Percentiles rank a stretch among this genome's conserved stretches.
These are phyloP conservation scores for Gallirallus australis DNA, from an alignment of 2,797 vertebrate species.

Conservation along the genomic window DNA sequence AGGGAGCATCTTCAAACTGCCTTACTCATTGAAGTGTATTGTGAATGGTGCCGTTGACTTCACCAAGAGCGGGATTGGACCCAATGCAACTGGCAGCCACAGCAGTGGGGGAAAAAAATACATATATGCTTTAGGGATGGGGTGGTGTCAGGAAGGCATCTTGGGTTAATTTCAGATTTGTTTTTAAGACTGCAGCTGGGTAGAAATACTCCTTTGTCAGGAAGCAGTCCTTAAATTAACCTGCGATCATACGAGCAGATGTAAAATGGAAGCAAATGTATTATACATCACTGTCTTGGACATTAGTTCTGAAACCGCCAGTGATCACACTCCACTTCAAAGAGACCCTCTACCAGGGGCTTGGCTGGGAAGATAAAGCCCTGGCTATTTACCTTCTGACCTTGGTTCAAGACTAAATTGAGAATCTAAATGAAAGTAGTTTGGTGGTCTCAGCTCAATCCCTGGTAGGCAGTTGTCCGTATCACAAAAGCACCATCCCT, in stretches of 20 bases:
- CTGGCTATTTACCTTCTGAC: slow-evolving; percentile 79
- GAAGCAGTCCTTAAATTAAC: slow-evolving; percentile 72
- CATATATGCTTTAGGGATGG: not conserved
- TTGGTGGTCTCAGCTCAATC: slow-evolving; percentile 67
- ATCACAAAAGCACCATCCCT: slow-evolving; percentile 74
- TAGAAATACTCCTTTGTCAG: slow-evolving; percentile 33
- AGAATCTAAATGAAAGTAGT: slow-evolving; percentile 70
- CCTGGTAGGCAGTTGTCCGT: slow-evolving; percentile 62
- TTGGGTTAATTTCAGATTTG: slow-evolving; percentile 30
- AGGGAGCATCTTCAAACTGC: not conserved
- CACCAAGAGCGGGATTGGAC: not conserved
- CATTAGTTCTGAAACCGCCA: slow-evolving; percentile 74
- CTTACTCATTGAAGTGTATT: not conserved
- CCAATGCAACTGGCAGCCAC: not conserved
- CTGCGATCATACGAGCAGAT: slow-evolving; percentile 57
- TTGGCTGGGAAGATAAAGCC: slow-evolving; percentile 79
- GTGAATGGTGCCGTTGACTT: not conserved
- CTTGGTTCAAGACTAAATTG: slow-evolving; percentile 74
- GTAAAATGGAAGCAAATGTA: slow-evolving; percentile 66
- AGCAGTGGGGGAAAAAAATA: not conserved
- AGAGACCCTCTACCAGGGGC: slow-evolving; percentile 71
- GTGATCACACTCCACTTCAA: slow-evolving; percentile 77
- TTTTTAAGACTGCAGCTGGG: slow-evolving; percentile 13
- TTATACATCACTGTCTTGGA: slow-evolving; percentile 80
- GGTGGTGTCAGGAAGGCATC: not conserved